These are phyloP conservation scores for Nothocercus nigrocapillus DNA, from an alignment of 2,113 vertebrate species.

Conservation along the genomic window DNA sequence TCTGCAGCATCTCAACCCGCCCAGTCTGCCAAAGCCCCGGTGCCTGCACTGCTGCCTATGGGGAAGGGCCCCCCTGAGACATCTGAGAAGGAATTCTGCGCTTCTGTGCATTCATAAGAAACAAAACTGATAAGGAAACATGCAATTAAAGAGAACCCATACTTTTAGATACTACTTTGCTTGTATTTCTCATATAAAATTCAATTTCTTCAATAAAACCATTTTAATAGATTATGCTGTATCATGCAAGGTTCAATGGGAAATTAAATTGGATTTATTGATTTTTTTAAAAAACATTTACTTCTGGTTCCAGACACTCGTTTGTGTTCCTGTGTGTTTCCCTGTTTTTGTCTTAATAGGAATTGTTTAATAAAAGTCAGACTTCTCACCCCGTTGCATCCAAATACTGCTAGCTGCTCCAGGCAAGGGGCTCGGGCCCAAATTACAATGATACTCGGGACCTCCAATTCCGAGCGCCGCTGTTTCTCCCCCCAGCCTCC, in stretches of 20 bases:
- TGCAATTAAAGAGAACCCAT: not conserved
- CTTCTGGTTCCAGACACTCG: not conserved
- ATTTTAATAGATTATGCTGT: not conserved
- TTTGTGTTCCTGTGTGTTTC: not conserved
- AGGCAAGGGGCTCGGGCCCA: not conserved
- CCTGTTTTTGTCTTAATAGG: not conserved
- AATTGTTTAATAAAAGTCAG: not conserved
- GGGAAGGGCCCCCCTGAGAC: fast-evolving
- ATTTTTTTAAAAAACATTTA: not conserved
- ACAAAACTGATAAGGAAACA: not conserved
- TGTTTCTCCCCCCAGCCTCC: fast-evolving
- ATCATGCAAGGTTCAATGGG: not conserved
- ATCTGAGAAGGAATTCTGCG: fast-evolving
- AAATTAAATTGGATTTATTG: not conserved
- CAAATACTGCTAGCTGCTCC: not conserved
- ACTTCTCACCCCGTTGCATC: not conserved
- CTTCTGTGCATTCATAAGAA: not conserved
- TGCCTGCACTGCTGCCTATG: fast-evolving
- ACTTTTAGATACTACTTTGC: not conserved
- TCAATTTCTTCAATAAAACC: not conserved
- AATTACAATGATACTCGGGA: not conserved
- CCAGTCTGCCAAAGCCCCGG: too few relatives aligned
- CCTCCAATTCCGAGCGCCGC: too few relatives aligned
- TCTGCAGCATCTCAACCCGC: too few relatives aligned
- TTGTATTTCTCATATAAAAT: not conserved